Evolutionary conservation across 2,797 vertebrate species (phyloP), one percentile per base, ranked within the genome.

Genomic region (Bufotes viridis): DNA sequence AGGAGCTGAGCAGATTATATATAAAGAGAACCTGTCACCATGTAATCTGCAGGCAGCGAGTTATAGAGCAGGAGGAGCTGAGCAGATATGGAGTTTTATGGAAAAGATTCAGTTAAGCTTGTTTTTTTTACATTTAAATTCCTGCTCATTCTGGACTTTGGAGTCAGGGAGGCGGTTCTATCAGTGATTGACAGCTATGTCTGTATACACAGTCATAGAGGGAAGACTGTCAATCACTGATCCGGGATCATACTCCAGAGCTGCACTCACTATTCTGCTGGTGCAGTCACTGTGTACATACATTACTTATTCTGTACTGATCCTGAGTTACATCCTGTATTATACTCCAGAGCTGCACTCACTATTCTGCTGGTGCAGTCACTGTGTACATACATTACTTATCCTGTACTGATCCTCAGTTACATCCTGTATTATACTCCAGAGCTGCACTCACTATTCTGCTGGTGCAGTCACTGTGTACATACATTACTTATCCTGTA

Each of bases 251-350:
- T 60, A 60, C 58, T 60, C 58, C 58, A 60, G 58, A 60, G 65
- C 65, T 67, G 65, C 65, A 26, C n/a, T 67, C 65, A 67, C 65
- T 67, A 24, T 67, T 67, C 65, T 67, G n/a, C n/a, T 67, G 65
- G 65, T 60, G 17, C 58, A 60, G 58, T 60, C 58, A 60, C 58
- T 60, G 58, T 60, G 61, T 63, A 63, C 61, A 63, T 22, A 22
- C 61, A 22, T 65, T 65, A 8, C 8, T 65, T n/a, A n/a, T 24
- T 8, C 8, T 8, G 6, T 22, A 61, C 22, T 42, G 42, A 65
- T 65, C 7, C 63, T 65, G 63, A 22, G 18, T 61, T 61, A 61
- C 6, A 24, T 24, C 8, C 58, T 60, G 18, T 60, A 20, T 60
- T 60, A 60, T 60, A 60, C 58, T 60, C 58, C 58, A 60, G 58